Evolutionary conservation across 2,888 invertebrate genomes (phyloP).

Genomic region (Germaria angustata): DNA sequence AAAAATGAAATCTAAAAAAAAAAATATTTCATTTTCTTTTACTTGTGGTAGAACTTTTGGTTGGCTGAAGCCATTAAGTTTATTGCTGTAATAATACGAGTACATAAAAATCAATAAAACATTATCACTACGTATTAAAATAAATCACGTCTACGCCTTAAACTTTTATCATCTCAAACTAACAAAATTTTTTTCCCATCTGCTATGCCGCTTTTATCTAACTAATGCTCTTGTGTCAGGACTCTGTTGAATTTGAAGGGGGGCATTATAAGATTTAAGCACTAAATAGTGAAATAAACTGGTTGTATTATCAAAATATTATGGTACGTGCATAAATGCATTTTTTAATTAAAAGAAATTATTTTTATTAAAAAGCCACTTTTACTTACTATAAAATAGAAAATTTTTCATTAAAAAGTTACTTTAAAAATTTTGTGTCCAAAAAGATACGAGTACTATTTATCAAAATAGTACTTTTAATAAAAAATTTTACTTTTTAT

Average conservation of each 20-base stretch:
- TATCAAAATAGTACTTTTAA: too few species aligned
- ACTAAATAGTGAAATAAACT: background rate
- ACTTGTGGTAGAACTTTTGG: too few species aligned
- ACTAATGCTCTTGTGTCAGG: background rate
- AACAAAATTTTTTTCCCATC: background rate
- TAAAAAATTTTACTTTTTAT: too few species aligned
- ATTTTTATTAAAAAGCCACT: too few species aligned
- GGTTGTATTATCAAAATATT: too few species aligned
- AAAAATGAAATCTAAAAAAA: too few species aligned
- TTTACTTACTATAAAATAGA: too few species aligned
- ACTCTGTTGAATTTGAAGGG: background rate
- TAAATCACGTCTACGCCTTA: conserved; percentile 74
- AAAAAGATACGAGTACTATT: too few species aligned
- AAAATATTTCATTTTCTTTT: background rate
- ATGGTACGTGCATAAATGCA: too few species aligned
- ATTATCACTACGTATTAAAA: conserved; percentile 77
- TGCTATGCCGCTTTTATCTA: background rate
- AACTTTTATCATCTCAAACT: conserved; percentile 34
- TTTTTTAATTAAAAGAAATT: too few species aligned
- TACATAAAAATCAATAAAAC: conserved; percentile 73
- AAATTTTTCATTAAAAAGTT: too few species aligned
- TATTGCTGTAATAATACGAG: conserved; percentile 16
- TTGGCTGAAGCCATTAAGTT: conserved; percentile 18
- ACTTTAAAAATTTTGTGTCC: too few species aligned
- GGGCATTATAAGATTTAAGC: background rate